Evolutionary conservation across 64 coral and sea anemone species (phyloP).

Genomic region (Montipora foliosa): DNA sequence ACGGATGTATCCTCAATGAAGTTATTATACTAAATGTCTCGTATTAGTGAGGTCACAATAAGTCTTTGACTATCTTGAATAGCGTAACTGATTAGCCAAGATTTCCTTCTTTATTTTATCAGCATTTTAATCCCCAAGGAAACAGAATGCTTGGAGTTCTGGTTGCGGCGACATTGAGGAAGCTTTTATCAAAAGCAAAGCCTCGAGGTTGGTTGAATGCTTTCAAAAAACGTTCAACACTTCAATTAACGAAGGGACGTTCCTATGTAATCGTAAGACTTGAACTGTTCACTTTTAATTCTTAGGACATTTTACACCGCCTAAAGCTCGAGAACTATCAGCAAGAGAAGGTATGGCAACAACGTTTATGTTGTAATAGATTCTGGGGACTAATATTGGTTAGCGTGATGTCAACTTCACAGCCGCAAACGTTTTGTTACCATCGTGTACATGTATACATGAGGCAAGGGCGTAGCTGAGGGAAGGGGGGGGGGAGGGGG

Average conservation of each 20-base stretch:
- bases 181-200: slow-evolving; percentile 42
- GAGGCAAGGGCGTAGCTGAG: too few species aligned
- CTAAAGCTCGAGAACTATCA: slow-evolving; percentile 14
- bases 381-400: too few species aligned
- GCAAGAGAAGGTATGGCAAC: slow-evolving; percentile 25
- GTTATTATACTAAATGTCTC: too few species aligned
- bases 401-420: too few species aligned
- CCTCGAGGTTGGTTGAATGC: not conserved
- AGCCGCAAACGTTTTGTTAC: too few species aligned
- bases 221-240: not conserved
- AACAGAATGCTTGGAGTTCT: slow-evolving; percentile 68
- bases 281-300: not conserved
- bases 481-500: too few species aligned
- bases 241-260: not conserved
- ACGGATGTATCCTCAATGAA: too few species aligned
- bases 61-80: not conserved
- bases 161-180: slow-evolving; percentile 64
- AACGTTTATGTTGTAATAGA: not conserved
- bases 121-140: slow-evolving; percentile 86
- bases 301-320: not conserved
- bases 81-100: not conserved
- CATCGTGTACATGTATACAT: too few species aligned
- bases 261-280: not conserved
- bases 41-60: too few species aligned
- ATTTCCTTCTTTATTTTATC: not conserved